phyloP scores from a whole-genome alignment of 2,888 invertebrate species.

The Oscheius sp. region DNA sequence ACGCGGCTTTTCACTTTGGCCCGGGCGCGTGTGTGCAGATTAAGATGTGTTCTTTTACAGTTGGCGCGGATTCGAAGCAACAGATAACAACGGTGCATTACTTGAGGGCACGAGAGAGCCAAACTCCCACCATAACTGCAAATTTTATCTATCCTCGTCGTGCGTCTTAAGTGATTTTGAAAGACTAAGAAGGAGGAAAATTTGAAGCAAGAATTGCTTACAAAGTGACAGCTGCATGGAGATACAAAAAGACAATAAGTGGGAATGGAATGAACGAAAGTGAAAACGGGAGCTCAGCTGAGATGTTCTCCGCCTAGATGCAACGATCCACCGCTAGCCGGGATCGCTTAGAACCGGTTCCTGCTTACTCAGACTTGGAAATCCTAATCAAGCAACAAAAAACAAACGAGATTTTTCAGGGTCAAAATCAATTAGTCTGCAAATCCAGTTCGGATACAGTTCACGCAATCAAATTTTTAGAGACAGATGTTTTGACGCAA shows the following conservation, averaged over 20 bases:
- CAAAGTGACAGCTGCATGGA: neutral
- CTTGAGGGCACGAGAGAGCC: neutral
- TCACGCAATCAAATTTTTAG: too few relatives aligned
- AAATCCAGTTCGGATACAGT: too few relatives aligned
- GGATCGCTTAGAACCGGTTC: constrained; percentile 33
- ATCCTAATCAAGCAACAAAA: constrained; percentile 31
- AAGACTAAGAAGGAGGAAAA: neutral
- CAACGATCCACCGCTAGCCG: constrained; percentile 29
- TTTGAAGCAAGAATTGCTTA: neutral
- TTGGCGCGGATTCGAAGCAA: too few relatives aligned
- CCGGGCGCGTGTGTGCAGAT: constrained; percentile 6
- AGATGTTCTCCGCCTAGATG: constrained; percentile 18
- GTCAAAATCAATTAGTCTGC: too few relatives aligned
- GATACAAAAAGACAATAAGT: neutral
- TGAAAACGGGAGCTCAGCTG: neutral
- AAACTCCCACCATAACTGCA: neutral
- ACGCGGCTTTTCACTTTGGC: constrained; percentile 32
- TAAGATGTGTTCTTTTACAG: constrained; percentile 25
- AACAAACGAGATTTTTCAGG: constrained; percentile 20
- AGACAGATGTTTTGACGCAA: too few relatives aligned
- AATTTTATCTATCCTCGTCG: neutral
- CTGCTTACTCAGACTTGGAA: constrained; percentile 25
- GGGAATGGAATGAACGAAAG: neutral
- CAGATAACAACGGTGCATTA: neutral
- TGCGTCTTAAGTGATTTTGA: neutral